Evolutionary conservation across 2,888 invertebrate species (phyloP).

Genomic region (Phyto melanocephala): DNA sequence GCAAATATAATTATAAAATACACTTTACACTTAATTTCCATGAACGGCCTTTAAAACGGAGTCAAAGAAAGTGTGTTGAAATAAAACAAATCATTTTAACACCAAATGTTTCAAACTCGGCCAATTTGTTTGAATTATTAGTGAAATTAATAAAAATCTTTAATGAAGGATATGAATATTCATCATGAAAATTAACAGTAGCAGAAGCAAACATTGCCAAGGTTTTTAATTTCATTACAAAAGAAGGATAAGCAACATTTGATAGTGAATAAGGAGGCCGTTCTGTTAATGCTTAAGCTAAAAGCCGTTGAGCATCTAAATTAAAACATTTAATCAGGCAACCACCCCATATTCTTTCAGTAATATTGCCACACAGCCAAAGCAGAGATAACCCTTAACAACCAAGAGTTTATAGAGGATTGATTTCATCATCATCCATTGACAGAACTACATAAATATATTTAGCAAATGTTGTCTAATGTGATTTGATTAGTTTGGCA

Average conservation of each 20-base stretch:
- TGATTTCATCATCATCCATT: conserved; percentile 36
- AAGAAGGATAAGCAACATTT: conserved; percentile 5
- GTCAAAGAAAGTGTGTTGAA: neutral
- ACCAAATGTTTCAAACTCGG: conserved; percentile 64
- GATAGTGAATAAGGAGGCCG: neutral
- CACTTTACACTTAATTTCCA: neutral
- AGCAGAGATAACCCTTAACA: conserved; percentile 37
- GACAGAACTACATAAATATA: neutral
- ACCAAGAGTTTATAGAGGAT: conserved; percentile 11
- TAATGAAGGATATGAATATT: neutral
- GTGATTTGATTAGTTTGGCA: conserved; percentile 27
- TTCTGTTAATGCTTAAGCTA: conserved; percentile 43
- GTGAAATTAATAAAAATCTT: conserved; percentile 71
- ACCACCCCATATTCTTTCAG: neutral
- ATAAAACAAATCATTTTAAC: conserved; percentile 65
- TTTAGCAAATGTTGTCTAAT: neutral
- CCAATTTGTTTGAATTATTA: conserved; percentile 74
- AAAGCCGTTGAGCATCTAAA: conserved; percentile 42
- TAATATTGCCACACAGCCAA: neutral
- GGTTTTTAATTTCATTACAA: conserved; percentile 70
- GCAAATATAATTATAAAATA: conserved; percentile 1
- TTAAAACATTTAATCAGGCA: conserved; percentile 38
- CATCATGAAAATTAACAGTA: conserved; percentile 14
- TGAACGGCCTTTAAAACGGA: neutral
- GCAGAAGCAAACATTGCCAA: conserved; percentile 66